Conservation (phyloP, 2,888 invertebrate species). For the Acronicta alni region DNA sequence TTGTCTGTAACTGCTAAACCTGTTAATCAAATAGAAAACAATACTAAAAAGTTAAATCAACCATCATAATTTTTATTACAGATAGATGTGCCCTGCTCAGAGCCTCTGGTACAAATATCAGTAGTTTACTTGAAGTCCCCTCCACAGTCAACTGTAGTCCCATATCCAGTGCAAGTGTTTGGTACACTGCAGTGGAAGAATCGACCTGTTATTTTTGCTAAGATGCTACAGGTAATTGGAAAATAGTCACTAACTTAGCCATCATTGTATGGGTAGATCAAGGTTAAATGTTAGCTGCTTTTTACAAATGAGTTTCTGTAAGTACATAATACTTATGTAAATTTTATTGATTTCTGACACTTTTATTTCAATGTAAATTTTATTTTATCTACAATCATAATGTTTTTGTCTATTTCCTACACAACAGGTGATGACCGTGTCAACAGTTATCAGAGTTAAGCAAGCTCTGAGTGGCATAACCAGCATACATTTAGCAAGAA, state of each 20-base stretch:
- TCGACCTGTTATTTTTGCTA: slow-evolving; percentile 74
- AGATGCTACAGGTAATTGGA: slow-evolving; percentile 74
- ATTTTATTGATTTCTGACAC: no score
- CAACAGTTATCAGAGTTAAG: slow-evolving; percentile 64
- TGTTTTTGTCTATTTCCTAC: background rate
- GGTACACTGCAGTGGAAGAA: slow-evolving; percentile 76
- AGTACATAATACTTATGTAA: no score
- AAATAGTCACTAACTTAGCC: no score
- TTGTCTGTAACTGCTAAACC: no score
- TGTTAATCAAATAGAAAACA: no score
- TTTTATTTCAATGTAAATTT: no score
- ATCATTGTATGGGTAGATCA: no score
- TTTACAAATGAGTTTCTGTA: background rate
- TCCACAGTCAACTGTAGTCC: slow-evolving; percentile 65
- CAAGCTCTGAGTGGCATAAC: slow-evolving; percentile 61
- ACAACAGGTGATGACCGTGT: slow-evolving; percentile 63
- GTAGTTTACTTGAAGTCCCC: slow-evolving; percentile 65
- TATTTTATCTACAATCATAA: no score
- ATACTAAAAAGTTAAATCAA: no score
- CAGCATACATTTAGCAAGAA: slow-evolving; percentile 57
- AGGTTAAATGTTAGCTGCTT: no score
- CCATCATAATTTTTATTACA: slow-evolving; percentile 48
- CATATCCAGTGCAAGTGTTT: slow-evolving; percentile 79
- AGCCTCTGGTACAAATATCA: slow-evolving; percentile 66
- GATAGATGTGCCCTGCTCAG: slow-evolving; percentile 59